A percentile compares a stretch with the other conserved stretches of the same genome.
Evolutionary conservation across 2,888 invertebrate genomes (phyloP).

Genomic region (Lamellibrachia columna): DNA sequence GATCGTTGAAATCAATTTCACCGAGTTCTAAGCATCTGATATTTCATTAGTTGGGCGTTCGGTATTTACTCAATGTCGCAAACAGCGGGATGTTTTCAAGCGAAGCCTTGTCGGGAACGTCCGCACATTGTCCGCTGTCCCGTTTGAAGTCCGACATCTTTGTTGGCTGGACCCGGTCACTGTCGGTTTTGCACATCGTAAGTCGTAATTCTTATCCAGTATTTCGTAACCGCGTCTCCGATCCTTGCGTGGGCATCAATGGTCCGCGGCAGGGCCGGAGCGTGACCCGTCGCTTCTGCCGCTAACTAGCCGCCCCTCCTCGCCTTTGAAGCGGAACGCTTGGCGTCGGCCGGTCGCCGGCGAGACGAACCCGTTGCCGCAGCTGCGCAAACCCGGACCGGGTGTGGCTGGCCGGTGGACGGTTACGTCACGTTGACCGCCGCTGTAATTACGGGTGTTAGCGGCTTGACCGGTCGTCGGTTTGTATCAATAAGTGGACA

Average conservation of each 20-base stretch:
- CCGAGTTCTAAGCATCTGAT: neutral
- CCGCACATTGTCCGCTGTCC: neutral
- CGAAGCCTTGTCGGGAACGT: neutral
- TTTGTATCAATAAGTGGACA: neutral
- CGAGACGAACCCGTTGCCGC: neutral
- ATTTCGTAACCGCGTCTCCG: neutral
- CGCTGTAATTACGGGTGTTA: constrained; percentile 9
- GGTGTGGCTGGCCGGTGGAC: neutral
- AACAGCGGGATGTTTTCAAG: neutral
- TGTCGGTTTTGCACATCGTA: constrained; percentile 11
- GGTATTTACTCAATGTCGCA: neutral
- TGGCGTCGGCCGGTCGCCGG: neutral
- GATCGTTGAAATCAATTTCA: neutral
- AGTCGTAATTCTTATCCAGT: constrained; percentile 4
- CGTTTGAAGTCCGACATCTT: constrained; percentile 9
- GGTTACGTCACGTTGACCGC: neutral
- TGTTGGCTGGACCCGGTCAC: neutral
- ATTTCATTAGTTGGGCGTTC: neutral
- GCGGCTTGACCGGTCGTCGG: neutral
- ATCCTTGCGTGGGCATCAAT: neutral
- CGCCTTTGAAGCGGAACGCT: neutral
- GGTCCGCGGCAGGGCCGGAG: neutral
- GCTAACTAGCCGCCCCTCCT: constrained; percentile 6
- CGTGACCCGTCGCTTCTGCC: neutral
- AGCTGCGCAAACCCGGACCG: neutral